A percentile compares a stretch with the other conserved stretches of the same genome.
phyloP scores from a whole-genome alignment of 2,888 invertebrate species.

The Archaeoteleia sp. region DNA sequence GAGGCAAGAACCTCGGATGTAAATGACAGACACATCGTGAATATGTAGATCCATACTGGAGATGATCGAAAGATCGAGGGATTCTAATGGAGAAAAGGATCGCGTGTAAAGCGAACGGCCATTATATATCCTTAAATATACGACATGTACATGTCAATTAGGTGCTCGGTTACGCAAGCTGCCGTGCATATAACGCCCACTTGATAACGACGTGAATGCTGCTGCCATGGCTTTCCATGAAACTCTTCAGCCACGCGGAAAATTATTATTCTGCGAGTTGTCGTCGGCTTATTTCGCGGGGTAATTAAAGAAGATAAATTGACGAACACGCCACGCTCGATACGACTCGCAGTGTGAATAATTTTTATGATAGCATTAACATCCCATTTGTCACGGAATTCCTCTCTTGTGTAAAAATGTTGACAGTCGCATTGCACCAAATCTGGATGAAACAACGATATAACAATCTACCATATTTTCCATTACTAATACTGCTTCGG shows the following conservation, averaged over 20 bases:
- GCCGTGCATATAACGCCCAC: conserved; percentile 55
- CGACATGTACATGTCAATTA: conserved; percentile 63
- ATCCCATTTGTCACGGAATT: no score
- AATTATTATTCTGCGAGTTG: conserved; percentile 35
- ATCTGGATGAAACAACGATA: no score
- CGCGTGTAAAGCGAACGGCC: conserved; percentile 56
- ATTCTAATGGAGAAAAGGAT: conserved; percentile 46
- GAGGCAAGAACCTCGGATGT: conserved; percentile 29
- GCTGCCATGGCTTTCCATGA: conserved; percentile 33
- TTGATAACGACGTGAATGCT: conserved; percentile 54
- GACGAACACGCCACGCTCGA: conserved; percentile 11
- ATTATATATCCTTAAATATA: conserved; percentile 60
- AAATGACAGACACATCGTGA: conserved; percentile 33
- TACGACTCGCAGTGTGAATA: neutral
- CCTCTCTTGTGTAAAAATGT: no score
- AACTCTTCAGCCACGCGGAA: conserved; percentile 41
- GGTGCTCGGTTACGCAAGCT: conserved; percentile 60
- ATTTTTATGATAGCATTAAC: conserved; percentile 13
- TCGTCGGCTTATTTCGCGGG: conserved; percentile 38
- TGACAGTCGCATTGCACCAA: no score
- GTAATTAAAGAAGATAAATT: conserved; percentile 41
- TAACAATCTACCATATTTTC: no score
- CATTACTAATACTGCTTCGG: no score
- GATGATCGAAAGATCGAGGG: conserved; percentile 48
- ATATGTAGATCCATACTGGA: conserved; percentile 32